These are phyloP conservation scores for Falco columbarius DNA, from an alignment of 2,797 vertebrate genomes.

Conservation along the genomic window DNA sequence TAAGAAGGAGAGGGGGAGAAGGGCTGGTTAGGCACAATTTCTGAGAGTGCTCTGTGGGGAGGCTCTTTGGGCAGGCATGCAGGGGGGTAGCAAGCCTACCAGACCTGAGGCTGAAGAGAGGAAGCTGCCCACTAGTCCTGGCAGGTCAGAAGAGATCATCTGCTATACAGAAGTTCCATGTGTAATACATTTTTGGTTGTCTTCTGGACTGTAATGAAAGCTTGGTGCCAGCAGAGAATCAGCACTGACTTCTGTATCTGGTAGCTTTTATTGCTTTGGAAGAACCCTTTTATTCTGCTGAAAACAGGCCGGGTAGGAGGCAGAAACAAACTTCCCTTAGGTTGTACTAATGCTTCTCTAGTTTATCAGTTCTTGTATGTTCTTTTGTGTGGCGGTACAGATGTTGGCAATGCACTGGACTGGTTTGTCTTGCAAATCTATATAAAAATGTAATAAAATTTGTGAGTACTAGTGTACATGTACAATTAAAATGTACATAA, in stretches of 20 bases:
- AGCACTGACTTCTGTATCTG: not conserved
- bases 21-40: not conserved
- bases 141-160: not conserved
- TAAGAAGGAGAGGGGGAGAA: not conserved
- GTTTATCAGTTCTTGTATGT: not conserved
- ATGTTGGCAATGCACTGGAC: not conserved
- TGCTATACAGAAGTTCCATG: not conserved
- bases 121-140: accelerated
- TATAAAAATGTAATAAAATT: not conserved
- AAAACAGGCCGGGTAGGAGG: not conserved
- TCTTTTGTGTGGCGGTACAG: not conserved
- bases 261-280: not conserved
- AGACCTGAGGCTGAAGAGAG: not conserved
- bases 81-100: not conserved
- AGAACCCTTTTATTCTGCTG: not conserved
- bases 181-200: not conserved
- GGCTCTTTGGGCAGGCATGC: not conserved
- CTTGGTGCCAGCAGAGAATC: not conserved
- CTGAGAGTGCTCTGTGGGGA: accelerated
- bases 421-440: not conserved
- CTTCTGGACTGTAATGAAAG: not conserved
- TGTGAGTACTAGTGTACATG: not conserved
- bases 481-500: not conserved
- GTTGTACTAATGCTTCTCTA: not conserved
- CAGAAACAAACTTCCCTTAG: not conserved